phyloP scores from a whole-genome alignment of 2,888 invertebrate genomes.

The Athrips mouffetella region DNA sequence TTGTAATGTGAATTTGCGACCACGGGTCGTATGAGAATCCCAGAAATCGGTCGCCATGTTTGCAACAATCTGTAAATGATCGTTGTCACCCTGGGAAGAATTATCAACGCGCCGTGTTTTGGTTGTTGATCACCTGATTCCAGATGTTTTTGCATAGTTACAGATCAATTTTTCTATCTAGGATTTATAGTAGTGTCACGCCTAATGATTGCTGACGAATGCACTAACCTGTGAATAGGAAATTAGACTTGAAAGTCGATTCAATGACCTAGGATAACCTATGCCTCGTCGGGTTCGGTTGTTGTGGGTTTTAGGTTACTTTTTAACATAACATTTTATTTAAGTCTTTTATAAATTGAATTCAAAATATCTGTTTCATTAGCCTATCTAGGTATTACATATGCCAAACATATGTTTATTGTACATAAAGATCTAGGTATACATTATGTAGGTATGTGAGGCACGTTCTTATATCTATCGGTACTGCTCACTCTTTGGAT shows the following conservation, averaged over 20 bases:
- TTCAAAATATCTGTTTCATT: slow-evolving; percentile 28
- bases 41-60: slow-evolving; percentile 79
- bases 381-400: slow-evolving; percentile 24
- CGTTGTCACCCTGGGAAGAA: slow-evolving; percentile 66
- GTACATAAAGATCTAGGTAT: slow-evolving; percentile 36
- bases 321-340: slow-evolving; percentile 37
- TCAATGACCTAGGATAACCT: slow-evolving; percentile 72
- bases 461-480: slow-evolving; percentile 36
- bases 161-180: slow-evolving; percentile 34
- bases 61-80: slow-evolving; percentile 73
- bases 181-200: slow-evolving; percentile 34
- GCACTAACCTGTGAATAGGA: slow-evolving; percentile 43
- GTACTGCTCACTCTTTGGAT: slow-evolving; percentile 40
- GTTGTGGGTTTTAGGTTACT: slow-evolving; percentile 59
- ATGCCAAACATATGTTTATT: slow-evolving; percentile 32
- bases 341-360: slow-evolving; percentile 38
- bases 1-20: slow-evolving; percentile 73
- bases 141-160: slow-evolving; percentile 42
- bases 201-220: slow-evolving; percentile 45
- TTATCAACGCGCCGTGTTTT: slow-evolving; percentile 62
- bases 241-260: slow-evolving; percentile 57
- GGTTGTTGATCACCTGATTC: slow-evolving; percentile 36
- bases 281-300: slow-evolving; percentile 54
- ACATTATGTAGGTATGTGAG: slow-evolving; percentile 36
- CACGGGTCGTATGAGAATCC: slow-evolving; percentile 70